These are phyloP conservation scores for Acrobasis suavella DNA, from an alignment of 2,888 invertebrate species.

Conservation along the genomic window DNA sequence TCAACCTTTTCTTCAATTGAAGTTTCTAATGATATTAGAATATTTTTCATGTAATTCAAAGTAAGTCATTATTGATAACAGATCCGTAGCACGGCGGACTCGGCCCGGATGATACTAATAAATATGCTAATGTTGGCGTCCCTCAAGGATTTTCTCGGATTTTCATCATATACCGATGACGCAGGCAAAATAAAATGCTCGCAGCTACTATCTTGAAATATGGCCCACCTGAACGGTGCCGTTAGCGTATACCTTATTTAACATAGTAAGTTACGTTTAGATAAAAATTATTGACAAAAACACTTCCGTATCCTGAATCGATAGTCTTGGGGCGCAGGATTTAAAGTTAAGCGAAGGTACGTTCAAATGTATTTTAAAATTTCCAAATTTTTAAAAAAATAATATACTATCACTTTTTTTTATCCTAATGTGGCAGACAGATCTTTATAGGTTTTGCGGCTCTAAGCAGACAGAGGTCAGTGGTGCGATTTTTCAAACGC, in stretches of 20 bases:
- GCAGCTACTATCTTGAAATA: slow-evolving; percentile 55
- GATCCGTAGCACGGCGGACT: slow-evolving; percentile 52
- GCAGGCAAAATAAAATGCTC: slow-evolving; percentile 63
- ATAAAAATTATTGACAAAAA: too few species aligned
- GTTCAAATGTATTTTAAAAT: too few species aligned
- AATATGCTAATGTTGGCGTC: slow-evolving; percentile 74
- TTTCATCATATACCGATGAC: slow-evolving; percentile 70
- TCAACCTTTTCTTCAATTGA: too few species aligned
- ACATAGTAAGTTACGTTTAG: background rate
- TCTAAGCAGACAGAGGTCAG: too few species aligned
- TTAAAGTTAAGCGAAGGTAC: too few species aligned
- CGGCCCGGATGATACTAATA: slow-evolving; percentile 67
- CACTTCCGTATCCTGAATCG: too few species aligned
- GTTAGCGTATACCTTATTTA: background rate
- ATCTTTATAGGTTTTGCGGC: too few species aligned
- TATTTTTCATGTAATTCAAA: slow-evolving; percentile 52
- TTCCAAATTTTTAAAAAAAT: too few species aligned
- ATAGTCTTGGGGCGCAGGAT: too few species aligned
- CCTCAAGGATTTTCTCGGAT: slow-evolving; percentile 73
- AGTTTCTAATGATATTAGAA: slow-evolving; percentile 29
- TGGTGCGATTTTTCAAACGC: too few species aligned
- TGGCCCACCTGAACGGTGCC: slow-evolving; percentile 47
- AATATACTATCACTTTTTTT: too few species aligned
- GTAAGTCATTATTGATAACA: slow-evolving; percentile 69
- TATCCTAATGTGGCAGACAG: too few species aligned